These are phyloP conservation scores for Xestobium rufovillosum DNA, from an alignment of 2,888 invertebrate species.

Conservation along the genomic window DNA sequence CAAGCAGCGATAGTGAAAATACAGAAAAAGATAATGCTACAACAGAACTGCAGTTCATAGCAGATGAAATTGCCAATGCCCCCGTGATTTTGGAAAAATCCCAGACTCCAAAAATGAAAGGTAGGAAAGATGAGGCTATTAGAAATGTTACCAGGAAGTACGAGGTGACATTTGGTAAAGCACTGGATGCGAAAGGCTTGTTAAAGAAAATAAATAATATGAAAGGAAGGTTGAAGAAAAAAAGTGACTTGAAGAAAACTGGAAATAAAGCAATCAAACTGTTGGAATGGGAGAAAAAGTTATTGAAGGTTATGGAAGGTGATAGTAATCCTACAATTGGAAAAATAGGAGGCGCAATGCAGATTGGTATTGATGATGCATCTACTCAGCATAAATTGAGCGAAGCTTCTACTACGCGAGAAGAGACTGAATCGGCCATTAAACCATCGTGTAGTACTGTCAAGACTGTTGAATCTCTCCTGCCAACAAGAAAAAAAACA, in stretches of 20 bases:
- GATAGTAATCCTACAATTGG: constrained; percentile 7
- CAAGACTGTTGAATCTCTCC: too few relatives aligned
- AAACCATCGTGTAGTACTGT: too few relatives aligned
- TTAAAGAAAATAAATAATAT: constrained; percentile 13
- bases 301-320: constrained; percentile 12
- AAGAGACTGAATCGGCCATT: too few relatives aligned
- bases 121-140: constrained; percentile 10
- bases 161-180: constrained; percentile 9
- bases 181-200: constrained; percentile 10
- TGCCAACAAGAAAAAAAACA: constrained; percentile 8
- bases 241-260: constrained; percentile 10
- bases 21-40: constrained; percentile 7
- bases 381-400: not conserved
- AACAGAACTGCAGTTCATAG: constrained; percentile 11
- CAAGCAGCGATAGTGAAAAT: constrained; percentile 8
- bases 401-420: too few relatives aligned
- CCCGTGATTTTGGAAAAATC: constrained; percentile 12
- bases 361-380: constrained; percentile 10
- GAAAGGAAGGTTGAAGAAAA: constrained; percentile 10
- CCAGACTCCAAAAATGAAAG: constrained; percentile 7
- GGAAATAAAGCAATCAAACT: constrained; percentile 13
- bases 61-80: constrained; percentile 6
- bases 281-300: constrained; percentile 9
- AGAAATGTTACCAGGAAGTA: constrained; percentile 7
- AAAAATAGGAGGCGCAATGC: constrained; percentile 8